Conservation (phyloP, 2,113 vertebrate genomes). For the Megaceryle maxima region DNA sequence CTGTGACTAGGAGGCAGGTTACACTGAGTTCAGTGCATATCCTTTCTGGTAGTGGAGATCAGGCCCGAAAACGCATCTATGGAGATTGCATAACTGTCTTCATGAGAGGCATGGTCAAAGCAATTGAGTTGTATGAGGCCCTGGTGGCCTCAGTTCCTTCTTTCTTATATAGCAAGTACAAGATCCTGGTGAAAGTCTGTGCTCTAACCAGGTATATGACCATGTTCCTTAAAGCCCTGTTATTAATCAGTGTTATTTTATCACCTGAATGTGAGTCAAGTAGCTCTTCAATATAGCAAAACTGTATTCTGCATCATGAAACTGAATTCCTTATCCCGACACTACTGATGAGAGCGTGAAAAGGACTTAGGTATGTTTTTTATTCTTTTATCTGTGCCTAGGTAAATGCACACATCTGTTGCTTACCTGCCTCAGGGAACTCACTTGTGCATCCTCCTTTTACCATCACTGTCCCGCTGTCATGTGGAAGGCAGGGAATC, state of each 20-base stretch:
- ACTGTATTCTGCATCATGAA: background rate
- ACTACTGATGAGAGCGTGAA: background rate
- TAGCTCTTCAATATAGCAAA: background rate
- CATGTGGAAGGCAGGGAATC: background rate
- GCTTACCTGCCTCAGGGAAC: background rate
- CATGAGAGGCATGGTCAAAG: background rate
- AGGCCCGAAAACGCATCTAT: background rate
- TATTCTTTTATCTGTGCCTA: background rate
- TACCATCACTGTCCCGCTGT: background rate
- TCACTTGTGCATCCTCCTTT: background rate
- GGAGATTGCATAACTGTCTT: background rate
- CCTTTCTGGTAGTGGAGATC: background rate
- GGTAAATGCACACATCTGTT: background rate
- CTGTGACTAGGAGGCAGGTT: background rate
- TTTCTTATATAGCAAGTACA: background rate
- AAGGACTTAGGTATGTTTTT: background rate
- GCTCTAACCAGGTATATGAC: background rate
- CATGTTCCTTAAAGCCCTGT: background rate
- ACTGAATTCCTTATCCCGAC: background rate
- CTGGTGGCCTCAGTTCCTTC: background rate
- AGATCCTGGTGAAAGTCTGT: background rate
- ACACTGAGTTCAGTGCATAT: background rate
- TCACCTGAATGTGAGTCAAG: background rate
- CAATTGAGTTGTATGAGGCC: background rate
- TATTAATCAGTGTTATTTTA: background rate